Evolutionary conservation across 1,140 invertebrate species (phyloP), one percentile per base, ranked within the genome.

Genomic region (Leptopilina boulardi): DNA sequence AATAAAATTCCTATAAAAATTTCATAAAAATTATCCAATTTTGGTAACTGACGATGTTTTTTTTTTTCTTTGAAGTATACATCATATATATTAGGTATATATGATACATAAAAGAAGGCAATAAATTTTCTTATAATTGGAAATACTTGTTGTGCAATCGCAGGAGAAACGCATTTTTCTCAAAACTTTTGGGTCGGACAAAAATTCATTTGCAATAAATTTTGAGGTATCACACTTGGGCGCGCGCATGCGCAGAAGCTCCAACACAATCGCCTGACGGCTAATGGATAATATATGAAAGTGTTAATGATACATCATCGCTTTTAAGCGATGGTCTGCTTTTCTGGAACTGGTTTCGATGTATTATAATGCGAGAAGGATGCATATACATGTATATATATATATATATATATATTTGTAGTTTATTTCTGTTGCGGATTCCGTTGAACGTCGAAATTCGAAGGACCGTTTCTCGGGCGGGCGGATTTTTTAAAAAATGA

Each of bases 401-500:
- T 38, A 38, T 38, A 38, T 38, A 38, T 6, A 38, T 6, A 38
- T 9, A 38, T 38, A 38, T 38, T 8, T n/a, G 23, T 11, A 66
- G 59, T 66, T 66, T 66, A 66, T 66, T 34, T 66, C 26, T 66
- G 26, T 30, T 30, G 23, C 44, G 76, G 73, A 77, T 82, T 59
- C 71, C 75, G 78, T 70, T 70, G 76, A 77, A 26, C 71, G 71
- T 66, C 75, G 75, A 71, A 41, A 77, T 77, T 77, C 75, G 54
- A 77, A 73, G n/a, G 66, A 75, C 23, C 47, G 54, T 72, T 30
- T 18, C 47, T 51, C n/a, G n/a, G 77, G 76, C 80, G 82, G 82
- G 78, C 75, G 82, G 77, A 85, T 86, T 80, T 70, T 77, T 76
- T 38, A 38, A 38, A 79, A 83, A 84, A 84, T 87, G 85, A 87